Percentiles rank a stretch among this genome's conserved stretches.
Evolutionary conservation across 2,888 invertebrate species (phyloP).

Genomic region (Gymnoscelis rufifasciata): DNA sequence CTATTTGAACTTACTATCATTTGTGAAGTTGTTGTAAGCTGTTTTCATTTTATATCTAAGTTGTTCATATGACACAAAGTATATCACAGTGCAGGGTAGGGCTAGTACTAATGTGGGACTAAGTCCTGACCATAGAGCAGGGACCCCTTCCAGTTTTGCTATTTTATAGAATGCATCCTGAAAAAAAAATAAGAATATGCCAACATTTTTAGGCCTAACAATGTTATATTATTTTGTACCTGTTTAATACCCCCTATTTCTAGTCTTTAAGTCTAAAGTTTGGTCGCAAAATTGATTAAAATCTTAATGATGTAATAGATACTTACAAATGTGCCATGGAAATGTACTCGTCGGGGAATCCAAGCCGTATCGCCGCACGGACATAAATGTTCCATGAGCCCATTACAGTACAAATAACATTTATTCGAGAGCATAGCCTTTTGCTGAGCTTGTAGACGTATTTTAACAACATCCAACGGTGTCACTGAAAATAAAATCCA

Average conservation of each 20-base stretch:
- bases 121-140: conserved; percentile 97
- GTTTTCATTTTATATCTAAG: conserved; percentile 83
- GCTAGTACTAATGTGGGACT: conserved; percentile 97
- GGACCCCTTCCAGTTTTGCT: conserved; percentile 90
- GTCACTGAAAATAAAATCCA: conserved; percentile 85
- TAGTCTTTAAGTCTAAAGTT: no score
- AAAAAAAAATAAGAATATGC: conserved; percentile 17
- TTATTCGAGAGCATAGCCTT: conserved; percentile 88
- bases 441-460: conserved; percentile 96
- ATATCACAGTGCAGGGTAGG: conserved; percentile 96
- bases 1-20: conserved; percentile 52
- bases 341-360: conserved; percentile 83
- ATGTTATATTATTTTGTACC: no score
- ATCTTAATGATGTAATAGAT: no score
- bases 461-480: conserved; percentile 99
- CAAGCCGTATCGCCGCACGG: conserved; percentile 84
- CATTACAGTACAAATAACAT: conserved; percentile 98
- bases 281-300: no score
- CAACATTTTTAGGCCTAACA: no score
- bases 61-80: conserved; percentile 98
- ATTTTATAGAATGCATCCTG: conserved; percentile 98
- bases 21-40: conserved; percentile 61
- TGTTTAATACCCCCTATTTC: no score
- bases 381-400: conserved; percentile 98
- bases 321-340: conserved; percentile 86